These are phyloP conservation scores for Litocranius walleri DNA, from an alignment of 2,113 vertebrate genomes.

Conservation along the genomic window DNA sequence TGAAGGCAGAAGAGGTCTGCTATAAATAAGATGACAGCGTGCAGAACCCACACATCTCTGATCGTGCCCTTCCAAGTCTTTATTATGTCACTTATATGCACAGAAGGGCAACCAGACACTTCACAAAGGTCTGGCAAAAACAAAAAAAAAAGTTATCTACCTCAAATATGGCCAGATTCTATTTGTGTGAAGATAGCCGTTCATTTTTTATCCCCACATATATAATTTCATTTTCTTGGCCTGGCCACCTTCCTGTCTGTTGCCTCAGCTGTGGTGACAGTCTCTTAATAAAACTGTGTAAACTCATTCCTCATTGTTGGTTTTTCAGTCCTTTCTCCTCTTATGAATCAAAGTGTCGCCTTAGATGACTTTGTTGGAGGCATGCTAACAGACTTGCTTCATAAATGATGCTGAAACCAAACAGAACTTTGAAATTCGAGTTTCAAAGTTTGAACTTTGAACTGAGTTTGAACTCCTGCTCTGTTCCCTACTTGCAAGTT, in stretches of 20 bases:
- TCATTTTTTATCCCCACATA: not conserved
- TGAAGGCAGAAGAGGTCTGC: not conserved
- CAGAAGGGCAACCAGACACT: not conserved
- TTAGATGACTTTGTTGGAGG: not conserved
- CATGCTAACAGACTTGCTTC: not conserved
- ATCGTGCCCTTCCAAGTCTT: not conserved
- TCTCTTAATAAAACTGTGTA: constrained; percentile 48
- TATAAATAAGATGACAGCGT: not conserved
- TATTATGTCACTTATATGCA: not conserved
- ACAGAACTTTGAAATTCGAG: not conserved
- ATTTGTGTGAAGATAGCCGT: not conserved
- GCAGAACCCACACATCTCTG: not conserved
- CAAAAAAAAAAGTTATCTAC: not conserved
- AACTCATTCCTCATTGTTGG: constrained; percentile 1
- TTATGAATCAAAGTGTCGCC: not conserved
- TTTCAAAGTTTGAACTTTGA: too few relatives aligned
- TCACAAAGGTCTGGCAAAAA: not conserved
- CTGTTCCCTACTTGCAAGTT: not conserved
- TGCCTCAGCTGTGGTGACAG: constrained; percentile 6
- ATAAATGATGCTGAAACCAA: not conserved
- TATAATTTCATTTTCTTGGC: constrained; percentile 45
- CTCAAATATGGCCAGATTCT: not conserved
- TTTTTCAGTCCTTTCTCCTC: not conserved
- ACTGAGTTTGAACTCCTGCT: not conserved
- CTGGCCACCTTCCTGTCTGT: not conserved